These are phyloP conservation scores for Frankliniella intonsa DNA, from an alignment of 2,888 invertebrate genomes.

Conservation along the genomic window DNA sequence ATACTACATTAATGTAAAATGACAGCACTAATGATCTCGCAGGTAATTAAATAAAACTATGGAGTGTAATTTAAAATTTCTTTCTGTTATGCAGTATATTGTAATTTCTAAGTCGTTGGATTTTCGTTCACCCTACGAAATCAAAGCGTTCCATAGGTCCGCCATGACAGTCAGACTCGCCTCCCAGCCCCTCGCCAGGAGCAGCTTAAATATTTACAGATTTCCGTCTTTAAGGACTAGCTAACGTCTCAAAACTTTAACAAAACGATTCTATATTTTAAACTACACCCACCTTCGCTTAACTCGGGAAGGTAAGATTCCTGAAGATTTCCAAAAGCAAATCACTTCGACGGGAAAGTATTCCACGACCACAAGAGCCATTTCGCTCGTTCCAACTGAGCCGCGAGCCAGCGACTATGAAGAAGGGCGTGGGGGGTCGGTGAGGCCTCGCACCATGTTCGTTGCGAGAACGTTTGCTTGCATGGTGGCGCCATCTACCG, in stretches of 20 bases:
- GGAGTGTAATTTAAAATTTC: background rate
- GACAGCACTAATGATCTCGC: background rate
- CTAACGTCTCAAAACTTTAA: background rate
- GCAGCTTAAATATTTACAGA: background rate
- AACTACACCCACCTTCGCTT: background rate
- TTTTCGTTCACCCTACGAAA: background rate
- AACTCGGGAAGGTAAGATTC: background rate
- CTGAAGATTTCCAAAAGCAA: background rate
- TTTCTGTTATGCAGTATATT: background rate
- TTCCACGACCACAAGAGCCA: slow-evolving; percentile 1
- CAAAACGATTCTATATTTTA: background rate
- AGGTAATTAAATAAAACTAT: background rate
- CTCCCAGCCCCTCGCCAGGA: background rate
- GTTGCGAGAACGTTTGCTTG: background rate
- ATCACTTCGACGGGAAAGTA: background rate
- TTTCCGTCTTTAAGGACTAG: background rate
- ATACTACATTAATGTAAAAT: background rate
- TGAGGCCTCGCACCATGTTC: background rate
- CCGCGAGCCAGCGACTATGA: background rate
- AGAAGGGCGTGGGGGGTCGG: slow-evolving; percentile 5
- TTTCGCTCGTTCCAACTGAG: slow-evolving; percentile 19
- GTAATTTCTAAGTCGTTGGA: background rate
- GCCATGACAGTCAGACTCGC: background rate
- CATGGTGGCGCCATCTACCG: background rate
- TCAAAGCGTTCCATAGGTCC: background rate